Evolutionary conservation across 2,888 invertebrate species (phyloP), one percentile per base, ranked within the genome.

Genomic region (Eupithecia subfuscata): DNA sequence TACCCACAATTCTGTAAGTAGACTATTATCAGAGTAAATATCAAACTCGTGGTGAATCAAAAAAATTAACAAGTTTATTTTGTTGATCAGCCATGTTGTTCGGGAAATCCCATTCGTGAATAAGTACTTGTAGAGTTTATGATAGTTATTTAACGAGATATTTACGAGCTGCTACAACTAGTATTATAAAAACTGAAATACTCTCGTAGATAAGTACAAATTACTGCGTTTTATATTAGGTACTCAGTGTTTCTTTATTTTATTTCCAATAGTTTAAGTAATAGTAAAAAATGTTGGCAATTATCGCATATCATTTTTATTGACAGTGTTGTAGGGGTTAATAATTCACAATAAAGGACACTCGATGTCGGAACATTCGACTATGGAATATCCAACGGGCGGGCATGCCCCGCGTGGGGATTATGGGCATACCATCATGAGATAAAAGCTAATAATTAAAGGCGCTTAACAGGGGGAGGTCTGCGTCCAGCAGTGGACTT

Each of bases 61-160:
- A 56, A 56, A 56, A 52, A 48, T 18, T n/a, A 52, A 22, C 56
- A 56, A 22, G 22, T 60, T 14, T 25, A 60, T 22, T 25, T 25
- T 8, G 60, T 60, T 60, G 5, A 60, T 60, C 7, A 25, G 22
- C 12, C n/a, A 60, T 60, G n/a, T 60, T 25, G 60, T 12, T 25
- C 22, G 60, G 60, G 60, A 60, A 60, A 60, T 25, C 25, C 60
- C 14, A 60, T 60, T 60, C 60, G 60, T 60, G 60, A n/a, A 14
- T 25, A 60, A 2, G 60, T 25, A 60, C 25, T 25, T 60, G 60
- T 25, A 22, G 60, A 4, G 60, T 60, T 60, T 60, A 60, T 60
- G 60, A 25, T 60, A 25, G 60, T 14, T 6, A 25, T 25, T 5
- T 25, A 60, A 14, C 60, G 60, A 60, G 60, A 12, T 25, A 60